Evolutionary conservation across 1,140 invertebrate genomes (phyloP), one percentile per base, ranked within the genome.

Genomic region (Drosophila lacteicornis): DNA sequence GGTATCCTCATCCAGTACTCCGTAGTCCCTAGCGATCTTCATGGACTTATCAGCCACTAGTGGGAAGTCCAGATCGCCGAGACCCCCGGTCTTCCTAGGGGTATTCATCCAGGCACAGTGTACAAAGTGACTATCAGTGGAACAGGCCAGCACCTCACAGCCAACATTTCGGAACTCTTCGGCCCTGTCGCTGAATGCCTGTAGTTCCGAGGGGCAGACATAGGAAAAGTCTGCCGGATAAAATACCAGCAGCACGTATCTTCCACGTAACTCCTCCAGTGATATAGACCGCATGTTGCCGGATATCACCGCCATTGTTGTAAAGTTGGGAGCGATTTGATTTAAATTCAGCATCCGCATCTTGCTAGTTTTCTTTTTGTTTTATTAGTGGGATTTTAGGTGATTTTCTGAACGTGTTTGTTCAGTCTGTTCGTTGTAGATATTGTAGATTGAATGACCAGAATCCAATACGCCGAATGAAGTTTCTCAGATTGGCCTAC

Each of bases 151-250:
- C 1, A 99, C 93, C 85, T 98, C 95, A 90, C 97, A 97, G 25
- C 95, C 95, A 81, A 98, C 96, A 75, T 96, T 95, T n/a, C 95
- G 94, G 93, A 99, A 99, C 92, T 99, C 97, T 27, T 96, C 94
- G 6, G 94, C 95, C 22, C 96, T 95, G 78, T 99, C 98, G 3
- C 97, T 98, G 93, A 98, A 99, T 7, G 97, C 97, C 90, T 99
- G 97, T 74, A 99, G 97, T 93, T 99, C 98, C 17, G 98, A 98
- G 27, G 98, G 98, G 85, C 98, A 99, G 0, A 98, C 98, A 92
- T 98, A 99, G 0, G 97, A 98, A 88, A 99, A 99, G 92, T 99
- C 98, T 36, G 99, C 94, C 4, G 98, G 98, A 92, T 99, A 99
- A 94, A 99, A 99, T 93, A 99, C 98, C 4, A 99, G 92, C 0